Evolutionary conservation across 2,888 invertebrate species (phyloP).

Genomic region (Euspilapteryx auroguttella): DNA sequence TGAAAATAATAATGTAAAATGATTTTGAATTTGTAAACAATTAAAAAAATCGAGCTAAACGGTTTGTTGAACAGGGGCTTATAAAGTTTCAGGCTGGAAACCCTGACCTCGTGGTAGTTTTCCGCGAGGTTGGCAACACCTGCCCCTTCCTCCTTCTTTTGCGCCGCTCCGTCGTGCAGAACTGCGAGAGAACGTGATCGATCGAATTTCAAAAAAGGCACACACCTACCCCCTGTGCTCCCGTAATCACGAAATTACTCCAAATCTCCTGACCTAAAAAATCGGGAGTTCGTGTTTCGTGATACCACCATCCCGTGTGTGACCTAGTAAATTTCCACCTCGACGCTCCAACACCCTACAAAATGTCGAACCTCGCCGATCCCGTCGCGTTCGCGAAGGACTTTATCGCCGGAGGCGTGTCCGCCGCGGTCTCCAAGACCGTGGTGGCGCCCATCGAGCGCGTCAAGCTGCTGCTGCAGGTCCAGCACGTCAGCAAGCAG

Average conservation of each 20-base stretch:
- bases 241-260: constrained; percentile 54
- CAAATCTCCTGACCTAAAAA: constrained; percentile 44
- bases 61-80: too few species aligned
- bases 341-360: constrained; percentile 22
- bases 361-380: constrained; percentile 65
- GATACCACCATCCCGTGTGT: constrained; percentile 48
- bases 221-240: constrained; percentile 57
- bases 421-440: constrained; percentile 93
- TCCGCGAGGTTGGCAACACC: constrained; percentile 41
- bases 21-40: too few species aligned
- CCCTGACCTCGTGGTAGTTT: constrained; percentile 53
- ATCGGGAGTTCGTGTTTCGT: constrained; percentile 57
- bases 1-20: too few species aligned
- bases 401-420: constrained; percentile 88
- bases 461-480: constrained; percentile 91
- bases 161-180: constrained; percentile 53
- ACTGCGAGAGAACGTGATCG: constrained; percentile 57
- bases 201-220: constrained; percentile 61
- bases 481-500: constrained; percentile 92
- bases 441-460: constrained; percentile 94
- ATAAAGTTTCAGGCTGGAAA: too few species aligned
- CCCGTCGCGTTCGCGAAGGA: constrained; percentile 89
- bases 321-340: constrained; percentile 19
- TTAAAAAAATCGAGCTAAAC: too few species aligned
- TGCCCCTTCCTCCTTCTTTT: constrained; percentile 58